Base-by-base conservation (phyloP, 1,140 invertebrate species). In the Brachionus calyciflorus region DNA sequence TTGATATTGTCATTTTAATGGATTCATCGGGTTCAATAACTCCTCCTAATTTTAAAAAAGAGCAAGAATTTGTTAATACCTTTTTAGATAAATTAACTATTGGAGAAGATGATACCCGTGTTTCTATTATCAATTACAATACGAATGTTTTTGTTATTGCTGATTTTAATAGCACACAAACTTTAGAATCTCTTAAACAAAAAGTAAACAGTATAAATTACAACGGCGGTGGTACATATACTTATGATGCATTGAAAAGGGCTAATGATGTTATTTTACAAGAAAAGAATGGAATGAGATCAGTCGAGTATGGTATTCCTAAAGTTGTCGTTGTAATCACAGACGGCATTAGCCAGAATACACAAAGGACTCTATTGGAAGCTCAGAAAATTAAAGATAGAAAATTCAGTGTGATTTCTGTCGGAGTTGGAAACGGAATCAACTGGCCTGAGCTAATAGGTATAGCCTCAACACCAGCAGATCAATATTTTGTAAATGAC, bases 271-370 rank as follows among this genome's bases (percentile, higher is more conserved):
- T 44, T 10, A 41, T 65, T 65, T 44, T 65, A 44, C 60, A 65
- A 65, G 60, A 65, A 44, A 44, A 24, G 14, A 65, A 65, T 44
- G 60, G 60, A 46, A 65, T 65, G 60, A 65, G 60, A 65, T 26
- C 60, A 21, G n/a, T 44, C 7, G 24, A 44, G 17, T 44, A 21
- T n/a, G 60, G 60, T 28, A 65, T 65, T 24, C 60, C 60, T 24
- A 65, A 65, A 37, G 41, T 65, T 3, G 60, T 65, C 4, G 19
- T 65, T 24, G 60, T 65, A 12, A 65, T 65, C 12, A 65, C 60
- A 24, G 60, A 65, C 44, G 60, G 60, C 21, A 19, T 9, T 19
- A 65, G 60, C 44, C 60, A 65, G 44, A 24, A 44, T 44, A 19
- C 12, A 12, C 12, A 3, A 12, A 24, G 24, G 44, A 65, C 60